Percentiles rank a stretch among this genome's conserved stretches.
These are phyloP conservation scores for Sebastiscus tertius DNA, from an alignment of 2,797 vertebrate species.

Conservation along the genomic window DNA sequence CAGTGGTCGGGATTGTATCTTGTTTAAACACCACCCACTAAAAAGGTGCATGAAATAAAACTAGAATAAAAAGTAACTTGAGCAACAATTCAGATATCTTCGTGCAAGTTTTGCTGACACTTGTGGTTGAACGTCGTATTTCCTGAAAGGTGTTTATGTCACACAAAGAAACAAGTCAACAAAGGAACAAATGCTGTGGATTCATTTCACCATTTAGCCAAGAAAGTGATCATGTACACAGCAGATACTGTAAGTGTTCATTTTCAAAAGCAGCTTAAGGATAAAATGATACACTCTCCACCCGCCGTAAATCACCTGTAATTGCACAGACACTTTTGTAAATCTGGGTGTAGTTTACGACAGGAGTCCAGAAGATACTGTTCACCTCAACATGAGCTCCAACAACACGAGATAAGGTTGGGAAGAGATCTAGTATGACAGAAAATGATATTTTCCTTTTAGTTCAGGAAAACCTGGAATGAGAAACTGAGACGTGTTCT, in stretches of 20 bases:
- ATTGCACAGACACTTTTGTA: constrained; percentile 18
- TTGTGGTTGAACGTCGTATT: neutral
- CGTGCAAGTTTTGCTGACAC: neutral
- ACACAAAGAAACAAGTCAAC: neutral
- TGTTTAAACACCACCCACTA: neutral
- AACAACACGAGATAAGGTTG: neutral
- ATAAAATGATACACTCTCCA: constrained; percentile 26
- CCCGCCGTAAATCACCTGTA: constrained; percentile 11
- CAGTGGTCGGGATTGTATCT: neutral
- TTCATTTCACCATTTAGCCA: neutral
- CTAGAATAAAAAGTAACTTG: neutral
- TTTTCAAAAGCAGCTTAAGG: constrained; percentile 22
- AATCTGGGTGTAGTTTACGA: constrained; percentile 23
- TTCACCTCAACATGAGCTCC: constrained; percentile 23
- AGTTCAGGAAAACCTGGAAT: constrained; percentile 20
- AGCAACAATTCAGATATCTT: neutral
- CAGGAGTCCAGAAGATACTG: neutral
- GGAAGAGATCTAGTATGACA: neutral
- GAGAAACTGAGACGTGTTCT: constrained; percentile 5
- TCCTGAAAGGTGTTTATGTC: neutral
- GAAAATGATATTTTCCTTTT: constrained; percentile 1
- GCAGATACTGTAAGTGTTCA: neutral
- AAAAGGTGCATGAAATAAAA: neutral
- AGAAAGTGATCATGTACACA: neutral
- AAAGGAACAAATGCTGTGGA: constrained; percentile 7